Conservation (phyloP, 2,888 invertebrate species). For the Zaprionus lineosus region DNA sequence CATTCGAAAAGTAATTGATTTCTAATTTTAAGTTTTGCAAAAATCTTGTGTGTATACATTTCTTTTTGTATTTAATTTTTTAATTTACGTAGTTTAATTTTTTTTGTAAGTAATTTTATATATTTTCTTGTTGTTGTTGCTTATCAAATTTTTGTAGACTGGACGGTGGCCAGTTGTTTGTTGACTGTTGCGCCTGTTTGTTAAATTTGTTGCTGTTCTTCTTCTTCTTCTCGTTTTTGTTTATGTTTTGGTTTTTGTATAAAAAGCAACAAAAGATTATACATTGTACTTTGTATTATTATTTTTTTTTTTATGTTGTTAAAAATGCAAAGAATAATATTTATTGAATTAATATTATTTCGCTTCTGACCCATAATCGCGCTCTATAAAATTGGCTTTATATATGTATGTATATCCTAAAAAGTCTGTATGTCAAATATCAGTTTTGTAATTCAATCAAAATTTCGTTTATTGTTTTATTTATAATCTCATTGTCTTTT, state of each 20-base stretch:
- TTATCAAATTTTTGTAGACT: conserved; percentile 75
- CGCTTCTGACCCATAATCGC: conserved; percentile 21
- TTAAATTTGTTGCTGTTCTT: conserved; percentile 19
- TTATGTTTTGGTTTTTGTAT: conserved; percentile 61
- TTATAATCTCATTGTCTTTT: too few species aligned
- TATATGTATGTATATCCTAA: conserved; percentile 61
- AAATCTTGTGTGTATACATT: conserved; percentile 24
- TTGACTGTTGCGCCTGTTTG: conserved; percentile 60
- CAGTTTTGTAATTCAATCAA: conserved; percentile 53
- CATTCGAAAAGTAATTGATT: conserved; percentile 43
- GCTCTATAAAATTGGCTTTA: conserved; percentile 51
- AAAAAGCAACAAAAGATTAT: conserved; percentile 76
- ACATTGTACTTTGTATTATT: conserved; percentile 28
- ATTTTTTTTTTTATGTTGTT: conserved; percentile 39
- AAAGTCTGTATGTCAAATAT: conserved; percentile 59
- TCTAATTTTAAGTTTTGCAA: conserved; percentile 37
- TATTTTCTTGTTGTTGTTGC: too few species aligned
- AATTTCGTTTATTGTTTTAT: too few species aligned
- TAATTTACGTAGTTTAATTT: conserved; percentile 31
- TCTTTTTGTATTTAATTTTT: conserved; percentile 18
- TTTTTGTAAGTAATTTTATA: too few species aligned
- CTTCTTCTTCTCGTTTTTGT: too few species aligned
- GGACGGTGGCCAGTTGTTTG: conserved; percentile 77
- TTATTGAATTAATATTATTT: conserved; percentile 35
- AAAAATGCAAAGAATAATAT: conserved; percentile 69